These are phyloP conservation scores for Babylonia areolata DNA, from an alignment of 1,140 invertebrate species.

Conservation along the genomic window DNA sequence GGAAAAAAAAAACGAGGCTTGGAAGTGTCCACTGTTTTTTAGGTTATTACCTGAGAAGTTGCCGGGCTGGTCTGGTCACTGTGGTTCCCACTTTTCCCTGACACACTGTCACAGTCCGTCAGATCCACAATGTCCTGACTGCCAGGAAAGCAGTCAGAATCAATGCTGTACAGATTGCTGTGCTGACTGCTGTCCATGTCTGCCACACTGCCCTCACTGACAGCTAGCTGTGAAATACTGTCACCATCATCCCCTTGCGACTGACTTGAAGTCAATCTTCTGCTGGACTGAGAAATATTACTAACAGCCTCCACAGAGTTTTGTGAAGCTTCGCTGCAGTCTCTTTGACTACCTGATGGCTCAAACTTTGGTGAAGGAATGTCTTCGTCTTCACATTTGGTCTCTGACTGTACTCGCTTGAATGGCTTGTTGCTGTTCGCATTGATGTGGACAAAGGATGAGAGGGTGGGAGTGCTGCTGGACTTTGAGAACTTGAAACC, in stretches of 20 bases:
- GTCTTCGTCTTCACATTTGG: neutral
- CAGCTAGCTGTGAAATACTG: neutral
- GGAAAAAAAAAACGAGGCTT: no score
- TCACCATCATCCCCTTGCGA: neutral
- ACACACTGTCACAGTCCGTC: slow-evolving; percentile 19
- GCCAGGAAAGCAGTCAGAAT: slow-evolving; percentile 4
- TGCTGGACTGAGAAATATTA: neutral
- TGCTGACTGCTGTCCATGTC: slow-evolving; percentile 1
- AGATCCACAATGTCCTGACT: slow-evolving; percentile 37
- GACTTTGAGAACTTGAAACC: slow-evolving; percentile 28
- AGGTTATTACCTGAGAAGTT: neutral
- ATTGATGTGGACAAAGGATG: neutral
- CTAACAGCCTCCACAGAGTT: neutral
- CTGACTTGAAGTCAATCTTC: no score
- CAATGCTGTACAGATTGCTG: slow-evolving; percentile 36
- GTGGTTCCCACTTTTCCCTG: neutral
- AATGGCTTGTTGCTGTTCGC: slow-evolving; percentile 8
- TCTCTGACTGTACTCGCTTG: neutral
- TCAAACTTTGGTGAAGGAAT: neutral
- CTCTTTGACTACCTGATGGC: neutral
- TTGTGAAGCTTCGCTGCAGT: neutral
- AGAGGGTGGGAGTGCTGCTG: neutral
- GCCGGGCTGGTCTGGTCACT: neutral
- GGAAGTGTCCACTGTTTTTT: no score
- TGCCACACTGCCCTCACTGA: neutral